Percentiles rank a stretch among this genome's conserved stretches.
Evolutionary conservation across 2,797 vertebrate species (phyloP).

Genomic region (Lagocephalus sceleratus): DNA sequence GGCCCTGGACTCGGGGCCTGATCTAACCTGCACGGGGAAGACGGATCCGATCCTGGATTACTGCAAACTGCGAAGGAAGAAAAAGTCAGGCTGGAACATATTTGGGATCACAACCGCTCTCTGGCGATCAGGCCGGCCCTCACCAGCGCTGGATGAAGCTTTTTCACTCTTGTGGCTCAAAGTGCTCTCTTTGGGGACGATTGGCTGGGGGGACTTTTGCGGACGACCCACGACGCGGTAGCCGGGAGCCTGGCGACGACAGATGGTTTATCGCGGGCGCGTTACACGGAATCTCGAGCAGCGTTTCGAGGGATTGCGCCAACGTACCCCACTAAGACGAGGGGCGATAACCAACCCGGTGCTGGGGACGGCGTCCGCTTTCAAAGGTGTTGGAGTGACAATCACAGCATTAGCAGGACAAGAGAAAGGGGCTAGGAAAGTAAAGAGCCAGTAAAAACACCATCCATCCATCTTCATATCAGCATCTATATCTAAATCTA

Average conservation of each 20-base stretch:
- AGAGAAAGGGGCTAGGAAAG: slow-evolving; percentile 78
- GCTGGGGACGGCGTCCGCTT: slow-evolving; percentile 82
- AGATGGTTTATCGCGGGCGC: no score
- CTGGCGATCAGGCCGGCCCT: slow-evolving; percentile 42
- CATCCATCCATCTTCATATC: background rate
- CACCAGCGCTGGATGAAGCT: slow-evolving; percentile 77
- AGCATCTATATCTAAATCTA: no score
- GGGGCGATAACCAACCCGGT: slow-evolving; percentile 84
- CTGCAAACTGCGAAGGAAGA: slow-evolving; percentile 67
- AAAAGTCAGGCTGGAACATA: background rate
- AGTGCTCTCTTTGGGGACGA: slow-evolving; percentile 83
- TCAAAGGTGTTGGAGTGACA: slow-evolving; percentile 84
- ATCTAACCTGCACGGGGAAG: slow-evolving; percentile 84
- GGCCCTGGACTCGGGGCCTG: slow-evolving; percentile 89
- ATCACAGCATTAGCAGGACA: slow-evolving; percentile 85
- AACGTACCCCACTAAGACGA: slow-evolving; percentile 81
- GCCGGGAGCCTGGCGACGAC: slow-evolving; percentile 82
- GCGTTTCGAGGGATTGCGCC: background rate
- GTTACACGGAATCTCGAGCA: no score
- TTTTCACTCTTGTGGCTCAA: slow-evolving; percentile 72
- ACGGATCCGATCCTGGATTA: slow-evolving; percentile 80
- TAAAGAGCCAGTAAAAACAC: slow-evolving; percentile 4
- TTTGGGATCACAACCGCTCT: no score
- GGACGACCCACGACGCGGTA: slow-evolving; percentile 79
- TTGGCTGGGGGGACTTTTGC: slow-evolving; percentile 71